Percentiles rank a stretch among this genome's conserved stretches.
phyloP scores from a whole-genome alignment of 2,888 invertebrate genomes.

The Oxystoma pomonae region DNA sequence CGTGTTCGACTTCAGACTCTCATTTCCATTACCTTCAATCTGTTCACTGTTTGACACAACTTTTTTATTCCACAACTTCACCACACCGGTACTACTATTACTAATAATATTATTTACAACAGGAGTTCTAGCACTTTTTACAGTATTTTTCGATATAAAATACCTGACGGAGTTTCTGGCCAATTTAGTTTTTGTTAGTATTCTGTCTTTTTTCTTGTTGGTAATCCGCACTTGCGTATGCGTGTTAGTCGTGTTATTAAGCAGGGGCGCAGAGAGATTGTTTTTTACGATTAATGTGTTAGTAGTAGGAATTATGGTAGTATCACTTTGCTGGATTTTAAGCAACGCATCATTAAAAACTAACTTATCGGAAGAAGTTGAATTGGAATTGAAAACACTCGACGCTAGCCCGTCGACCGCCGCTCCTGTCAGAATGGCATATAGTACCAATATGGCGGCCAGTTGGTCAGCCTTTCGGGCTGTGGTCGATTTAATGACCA shows the following conservation, averaged over 20 bases:
- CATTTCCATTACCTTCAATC: neutral
- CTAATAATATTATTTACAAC: neutral
- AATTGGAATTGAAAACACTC: constrained; percentile 17
- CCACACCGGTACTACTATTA: constrained; percentile 8
- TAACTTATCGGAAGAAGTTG: constrained; percentile 22
- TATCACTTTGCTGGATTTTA: neutral
- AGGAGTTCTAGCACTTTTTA: neutral
- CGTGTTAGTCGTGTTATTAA: neutral
- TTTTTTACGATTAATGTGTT: neutral
- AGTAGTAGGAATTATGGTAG: neutral
- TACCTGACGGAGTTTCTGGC: neutral
- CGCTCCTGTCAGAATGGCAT: constrained; percentile 16
- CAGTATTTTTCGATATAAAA: neutral
- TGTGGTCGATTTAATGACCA: constrained; percentile 24
- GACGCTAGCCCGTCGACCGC: neutral
- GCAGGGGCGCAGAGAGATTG: neutral
- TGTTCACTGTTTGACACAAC: neutral
- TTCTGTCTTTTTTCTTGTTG: neutral
- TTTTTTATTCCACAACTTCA: constrained; percentile 5
- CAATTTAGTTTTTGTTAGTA: neutral
- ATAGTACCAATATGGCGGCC: constrained; percentile 20
- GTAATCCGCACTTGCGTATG: neutral
- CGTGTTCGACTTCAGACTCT: constrained; percentile 5
- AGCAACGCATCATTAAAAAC: neutral
- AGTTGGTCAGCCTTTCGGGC: constrained; percentile 20